Conservation (phyloP, 1,140 invertebrate species). For the Apis florea region DNA sequence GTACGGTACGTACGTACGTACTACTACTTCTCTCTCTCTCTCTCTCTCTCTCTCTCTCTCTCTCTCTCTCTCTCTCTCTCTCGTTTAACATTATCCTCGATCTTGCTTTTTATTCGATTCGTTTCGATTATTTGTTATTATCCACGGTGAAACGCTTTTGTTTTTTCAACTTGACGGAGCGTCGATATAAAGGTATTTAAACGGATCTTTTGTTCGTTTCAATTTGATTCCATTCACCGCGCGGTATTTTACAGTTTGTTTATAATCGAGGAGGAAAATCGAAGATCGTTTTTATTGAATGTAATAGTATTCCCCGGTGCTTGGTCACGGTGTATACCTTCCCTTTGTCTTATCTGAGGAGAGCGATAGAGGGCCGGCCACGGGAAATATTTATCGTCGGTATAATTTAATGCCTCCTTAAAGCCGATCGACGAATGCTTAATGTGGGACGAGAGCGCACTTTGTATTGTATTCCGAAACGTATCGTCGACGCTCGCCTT, state of each 20-base stretch:
- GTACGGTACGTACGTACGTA: too few species aligned
- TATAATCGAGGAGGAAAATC: neutral
- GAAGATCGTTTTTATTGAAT: neutral
- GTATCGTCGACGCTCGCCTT: conserved; percentile 15
- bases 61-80: neutral
- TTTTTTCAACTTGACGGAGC: neutral
- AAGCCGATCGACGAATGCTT: conserved; percentile 41
- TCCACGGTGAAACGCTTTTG: neutral
- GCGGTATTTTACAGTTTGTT: neutral
- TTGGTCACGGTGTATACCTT: neutral
- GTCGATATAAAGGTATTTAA: neutral
- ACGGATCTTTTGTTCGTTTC: neutral
- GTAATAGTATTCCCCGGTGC: too few species aligned
- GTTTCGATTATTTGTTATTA: too few species aligned
- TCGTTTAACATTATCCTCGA: neutral
- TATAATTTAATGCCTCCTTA: conserved; percentile 35
- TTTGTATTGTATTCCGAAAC: conserved; percentile 37
- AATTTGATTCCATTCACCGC: neutral
- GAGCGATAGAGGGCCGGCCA: neutral
- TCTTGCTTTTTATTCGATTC: too few species aligned
- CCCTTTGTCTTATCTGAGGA: conserved; percentile 16
- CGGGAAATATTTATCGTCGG: conserved; percentile 19
- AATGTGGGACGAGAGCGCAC: conserved; percentile 29
- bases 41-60: neutral
- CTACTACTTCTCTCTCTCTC: neutral